Base-by-base conservation (phyloP, 2,113 vertebrate species). In the Tychaedon coryphoeus region DNA sequence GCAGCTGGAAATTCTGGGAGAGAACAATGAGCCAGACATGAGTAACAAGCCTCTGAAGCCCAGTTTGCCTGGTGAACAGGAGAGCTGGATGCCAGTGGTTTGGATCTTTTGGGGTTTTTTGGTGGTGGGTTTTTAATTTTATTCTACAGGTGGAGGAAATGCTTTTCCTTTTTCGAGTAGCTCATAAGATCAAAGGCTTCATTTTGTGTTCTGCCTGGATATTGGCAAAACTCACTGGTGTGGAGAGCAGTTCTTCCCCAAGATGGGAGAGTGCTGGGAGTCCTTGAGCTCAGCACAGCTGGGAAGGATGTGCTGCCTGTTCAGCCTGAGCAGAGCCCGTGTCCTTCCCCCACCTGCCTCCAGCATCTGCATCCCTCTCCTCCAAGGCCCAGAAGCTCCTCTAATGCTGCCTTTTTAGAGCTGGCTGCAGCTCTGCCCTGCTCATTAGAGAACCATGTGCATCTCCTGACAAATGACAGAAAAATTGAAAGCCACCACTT, bases 401-500 rank as follows among this genome's bases (percentile, higher is more conserved):
- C 7, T 70, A 58, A 70, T 0, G 0, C 24, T 18, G 17, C 53
- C 29, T 67, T 48, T 92, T 71, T 24, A 45, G 60, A 92, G 76
- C 75, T 88, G 86, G 76, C 95, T 77, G 71, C 79, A 42, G 85
- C 88, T 91, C 93, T 92, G 93, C 91, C 91, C 78, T 80, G 51
- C 93, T 96, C 72, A 18, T 97, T 97, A 96, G 67, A 61, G 81
- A 94, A 22, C 73, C 70, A 33, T 38, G 88, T 69, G 80, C 92
- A 81, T 86, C 79, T 93, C 90, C 88, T 20, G 26, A 74, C 67
- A 92, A 96, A 93, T 40, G 81, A 91, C 91, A 96, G 89, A 76
- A 95, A 92, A 96, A 77, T 71, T 88, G 90, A 94, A 94, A 92
- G 96, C 91, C 23, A 13, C 91, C 91, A 75, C 93, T 96, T 72